phyloP scores from a whole-genome alignment of 2,888 invertebrate species.

The Oxycera nigricornis region DNA sequence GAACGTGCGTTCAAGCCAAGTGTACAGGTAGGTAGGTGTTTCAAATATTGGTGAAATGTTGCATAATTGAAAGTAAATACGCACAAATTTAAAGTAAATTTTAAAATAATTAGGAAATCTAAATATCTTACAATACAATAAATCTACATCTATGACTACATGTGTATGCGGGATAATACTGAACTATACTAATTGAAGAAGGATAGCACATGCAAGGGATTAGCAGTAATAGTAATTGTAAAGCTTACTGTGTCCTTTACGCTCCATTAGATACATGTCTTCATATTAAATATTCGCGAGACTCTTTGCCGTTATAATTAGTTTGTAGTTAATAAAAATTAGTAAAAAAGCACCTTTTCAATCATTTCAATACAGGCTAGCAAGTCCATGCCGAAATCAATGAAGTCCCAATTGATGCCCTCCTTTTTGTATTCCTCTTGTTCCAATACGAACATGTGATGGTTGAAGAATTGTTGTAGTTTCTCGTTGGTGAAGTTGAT shows the following conservation, averaged over 20 bases:
- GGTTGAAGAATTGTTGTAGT: slow-evolving; percentile 99
- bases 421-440: slow-evolving; percentile 98
- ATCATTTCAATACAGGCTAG: slow-evolving; percentile 98
- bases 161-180: neutral
- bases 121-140: neutral
- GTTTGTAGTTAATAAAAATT: slow-evolving; percentile 28
- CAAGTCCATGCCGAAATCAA: slow-evolving; percentile 99
- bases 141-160: neutral
- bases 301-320: neutral
- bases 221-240: neutral
- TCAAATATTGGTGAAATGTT: neutral
- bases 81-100: neutral
- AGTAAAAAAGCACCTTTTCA: slow-evolving; percentile 82
- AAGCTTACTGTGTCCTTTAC: slow-evolving; percentile 30
- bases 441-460: slow-evolving; percentile 99
- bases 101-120: neutral
- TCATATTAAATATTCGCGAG: neutral
- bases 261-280: neutral
- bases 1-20: neutral
- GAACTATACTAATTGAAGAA: neutral
- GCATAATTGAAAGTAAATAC: neutral
- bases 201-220: neutral
- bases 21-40: neutral
- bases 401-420: slow-evolving; percentile 97
- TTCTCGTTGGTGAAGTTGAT: slow-evolving; percentile 99